These are phyloP conservation scores for Dynastes grantii DNA, from an alignment of 2,888 invertebrate species.

Conservation along the genomic window DNA sequence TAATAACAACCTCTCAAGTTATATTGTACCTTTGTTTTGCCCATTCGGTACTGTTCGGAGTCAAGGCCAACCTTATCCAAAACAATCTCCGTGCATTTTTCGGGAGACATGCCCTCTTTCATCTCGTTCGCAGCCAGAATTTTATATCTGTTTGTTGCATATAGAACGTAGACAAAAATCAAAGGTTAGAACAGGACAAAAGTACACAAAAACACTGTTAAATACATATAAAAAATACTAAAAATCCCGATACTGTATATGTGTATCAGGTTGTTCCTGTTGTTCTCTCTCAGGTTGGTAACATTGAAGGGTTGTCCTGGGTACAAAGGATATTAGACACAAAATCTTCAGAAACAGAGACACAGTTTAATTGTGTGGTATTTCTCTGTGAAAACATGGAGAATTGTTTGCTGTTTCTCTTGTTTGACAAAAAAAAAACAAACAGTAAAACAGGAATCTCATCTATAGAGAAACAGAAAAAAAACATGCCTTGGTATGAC, in stretches of 20 bases:
- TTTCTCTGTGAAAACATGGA: neutral
- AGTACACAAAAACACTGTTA: slow-evolving; percentile 44
- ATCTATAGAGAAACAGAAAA: neutral
- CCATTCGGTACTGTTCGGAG: slow-evolving; percentile 94
- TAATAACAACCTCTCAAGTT: too few species aligned
- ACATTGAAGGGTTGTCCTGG: too few species aligned
- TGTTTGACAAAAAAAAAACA: slow-evolving; percentile 11
- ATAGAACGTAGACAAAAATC: slow-evolving; percentile 56
- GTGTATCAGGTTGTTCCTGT: too few species aligned
- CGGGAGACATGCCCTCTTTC: slow-evolving; percentile 81
- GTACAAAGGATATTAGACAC: neutral
- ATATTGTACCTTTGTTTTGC: slow-evolving; percentile 92
- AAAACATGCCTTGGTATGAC: slow-evolving; percentile 97
- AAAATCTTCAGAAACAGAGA: neutral
- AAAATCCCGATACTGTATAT: neutral
- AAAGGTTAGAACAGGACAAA: slow-evolving; percentile 53
- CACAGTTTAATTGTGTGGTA: neutral
- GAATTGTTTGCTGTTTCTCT: neutral
- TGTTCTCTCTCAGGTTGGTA: too few species aligned
- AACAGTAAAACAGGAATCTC: slow-evolving; percentile 20
- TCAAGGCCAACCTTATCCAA: slow-evolving; percentile 89
- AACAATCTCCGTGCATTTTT: slow-evolving; percentile 88
- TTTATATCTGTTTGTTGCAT: slow-evolving; percentile 88
- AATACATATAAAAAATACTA: neutral
- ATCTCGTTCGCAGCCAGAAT: slow-evolving; percentile 96